Evolutionary conservation across 2,888 invertebrate genomes (phyloP).

Genomic region (Patella caerulea): DNA sequence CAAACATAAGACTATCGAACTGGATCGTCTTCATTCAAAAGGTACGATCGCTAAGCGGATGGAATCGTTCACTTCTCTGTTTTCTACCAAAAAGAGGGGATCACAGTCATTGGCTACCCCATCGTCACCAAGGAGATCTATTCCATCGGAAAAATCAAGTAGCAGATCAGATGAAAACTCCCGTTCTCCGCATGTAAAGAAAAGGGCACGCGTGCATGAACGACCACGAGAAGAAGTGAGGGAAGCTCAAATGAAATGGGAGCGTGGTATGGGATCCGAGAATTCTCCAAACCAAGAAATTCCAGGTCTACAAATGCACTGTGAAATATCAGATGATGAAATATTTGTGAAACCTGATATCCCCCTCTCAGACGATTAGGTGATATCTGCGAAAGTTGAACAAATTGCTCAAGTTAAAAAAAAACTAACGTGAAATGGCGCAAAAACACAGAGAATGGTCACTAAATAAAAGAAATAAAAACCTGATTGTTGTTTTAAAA

Average conservation of each 20-base stretch:
- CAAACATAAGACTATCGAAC: conserved; percentile 21
- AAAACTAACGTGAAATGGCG: no score
- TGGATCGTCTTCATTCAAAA: conserved; percentile 15
- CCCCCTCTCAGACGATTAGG: background rate
- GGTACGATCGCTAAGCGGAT: conserved; percentile 16
- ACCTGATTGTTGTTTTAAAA: no score
- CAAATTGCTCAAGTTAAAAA: no score
- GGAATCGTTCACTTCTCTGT: conserved; percentile 26
- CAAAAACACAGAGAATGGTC: no score
- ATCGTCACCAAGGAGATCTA: conserved; percentile 8
- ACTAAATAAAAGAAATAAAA: no score
- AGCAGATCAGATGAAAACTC: conserved; percentile 18
- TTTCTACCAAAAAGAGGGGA: conserved; percentile 19
- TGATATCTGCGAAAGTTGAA: no score
- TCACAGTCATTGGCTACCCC: conserved; percentile 11
- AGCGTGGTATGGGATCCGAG: conserved; percentile 22
- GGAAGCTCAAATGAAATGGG: conserved; percentile 34
- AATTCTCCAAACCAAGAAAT: background rate
- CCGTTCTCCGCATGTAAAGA: conserved; percentile 25
- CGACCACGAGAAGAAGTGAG: conserved; percentile 26
- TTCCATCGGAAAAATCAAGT: background rate
- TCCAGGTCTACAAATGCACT: background rate
- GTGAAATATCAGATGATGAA: conserved; percentile 2
- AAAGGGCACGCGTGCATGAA: conserved; percentile 29
- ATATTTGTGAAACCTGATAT: background rate